Percentiles rank a stretch among this genome's conserved stretches.
Evolutionary conservation across 2,888 invertebrate genomes (phyloP).

Genomic region (Cynaeus angustus): DNA sequence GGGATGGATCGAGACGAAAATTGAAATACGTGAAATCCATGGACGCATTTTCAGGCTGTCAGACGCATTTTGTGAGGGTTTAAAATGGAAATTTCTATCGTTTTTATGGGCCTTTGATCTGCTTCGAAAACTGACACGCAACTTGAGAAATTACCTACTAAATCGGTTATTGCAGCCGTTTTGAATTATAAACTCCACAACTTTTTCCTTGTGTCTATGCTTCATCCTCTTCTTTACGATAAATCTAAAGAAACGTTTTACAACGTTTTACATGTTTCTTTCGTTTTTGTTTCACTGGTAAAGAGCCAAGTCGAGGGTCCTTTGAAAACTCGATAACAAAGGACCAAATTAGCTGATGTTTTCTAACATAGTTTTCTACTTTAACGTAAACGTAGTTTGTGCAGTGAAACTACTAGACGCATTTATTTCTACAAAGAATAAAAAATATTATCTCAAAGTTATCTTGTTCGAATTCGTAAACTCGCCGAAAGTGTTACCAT

Average conservation of each 20-base stretch:
- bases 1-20: constrained; percentile 22
- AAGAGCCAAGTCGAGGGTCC: background rate
- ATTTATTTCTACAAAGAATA: no score
- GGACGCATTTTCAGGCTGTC: constrained; percentile 22
- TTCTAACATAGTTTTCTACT: no score
- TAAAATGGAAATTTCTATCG: constrained; percentile 21
- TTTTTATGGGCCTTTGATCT: constrained; percentile 14
- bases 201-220: background rate
- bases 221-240: background rate
- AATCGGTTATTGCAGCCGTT: constrained; percentile 16
- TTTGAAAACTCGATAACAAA: no score
- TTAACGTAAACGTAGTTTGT: no score
- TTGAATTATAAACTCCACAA: constrained; percentile 15
- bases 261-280: constrained; percentile 6
- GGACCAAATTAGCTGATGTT: no score
- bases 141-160: constrained; percentile 21
- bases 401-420: no score
- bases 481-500: no score
- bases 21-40: constrained; percentile 35
- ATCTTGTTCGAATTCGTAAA: no score
- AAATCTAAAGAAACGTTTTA: background rate
- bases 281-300: background rate
- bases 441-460: no score
- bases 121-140: constrained; percentile 15
- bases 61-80: constrained; percentile 8